Evolutionary conservation across 2,888 invertebrate genomes (phyloP), one percentile per base, ranked within the genome.

Genomic region (Agrenia bidenticulata): DNA sequence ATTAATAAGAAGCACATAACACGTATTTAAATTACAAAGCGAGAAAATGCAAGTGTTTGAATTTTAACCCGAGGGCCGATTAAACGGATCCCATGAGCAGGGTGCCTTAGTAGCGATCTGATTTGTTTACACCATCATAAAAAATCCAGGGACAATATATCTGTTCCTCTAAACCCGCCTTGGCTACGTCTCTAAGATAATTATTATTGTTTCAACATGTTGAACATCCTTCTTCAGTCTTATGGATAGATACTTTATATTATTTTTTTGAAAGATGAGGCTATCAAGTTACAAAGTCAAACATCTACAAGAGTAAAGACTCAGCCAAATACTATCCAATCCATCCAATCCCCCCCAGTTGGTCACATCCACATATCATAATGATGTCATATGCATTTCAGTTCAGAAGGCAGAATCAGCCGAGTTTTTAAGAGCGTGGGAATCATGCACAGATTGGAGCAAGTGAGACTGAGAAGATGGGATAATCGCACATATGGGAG

Each of bases 371-470:
- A 45, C 45, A 45, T 45, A 19, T 32, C 45, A 45, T 19, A 45
- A 45, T 45, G 19, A 45, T 45, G 45, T 45, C 19, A 15, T 45
- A 17, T 45, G 11, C 32, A 32, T 32, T 32, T 32, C 32, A 32
- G 32, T 32, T 32, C 4, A 32, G 32, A 45, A 19, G 45, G 19
- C 45, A 51, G 51, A 24, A 24, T 51, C 21, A 51, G 13, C 23
- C 42, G 19, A 26, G 50, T 58, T 60, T 32, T 41, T 24, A 32
- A 61, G 66, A 73, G 68, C 73, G 73, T 73, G 73, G 73, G 73
- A 73, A 72, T 64, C 62, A 42, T 64, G 65, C 65, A 67, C 70
- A 72, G 72, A 72, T 72, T 70, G 67, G 27, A 50, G 37, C 9
- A 15, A 41, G 55, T 17, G 63, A 55, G 56, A 41, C 45, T 17